Evolutionary conservation across 2,113 vertebrate species (phyloP).

Genomic region (Malaclemys terrapin): DNA sequence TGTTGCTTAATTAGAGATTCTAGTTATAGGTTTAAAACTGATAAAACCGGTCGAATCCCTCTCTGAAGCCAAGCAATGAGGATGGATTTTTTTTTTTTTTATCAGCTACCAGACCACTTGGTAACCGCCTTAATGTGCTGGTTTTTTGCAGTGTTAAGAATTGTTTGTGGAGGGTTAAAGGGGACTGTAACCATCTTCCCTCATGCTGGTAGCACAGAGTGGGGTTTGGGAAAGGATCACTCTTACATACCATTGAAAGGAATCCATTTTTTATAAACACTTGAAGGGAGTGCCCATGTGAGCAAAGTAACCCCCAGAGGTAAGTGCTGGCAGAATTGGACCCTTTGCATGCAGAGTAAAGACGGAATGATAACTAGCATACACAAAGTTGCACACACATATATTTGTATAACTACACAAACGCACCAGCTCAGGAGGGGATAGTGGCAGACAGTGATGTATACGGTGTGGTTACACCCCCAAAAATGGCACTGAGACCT

Average conservation of each 20-base stretch:
- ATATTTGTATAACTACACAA: neutral
- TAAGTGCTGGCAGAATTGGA: neutral
- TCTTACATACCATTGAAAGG: neutral
- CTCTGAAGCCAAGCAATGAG: neutral
- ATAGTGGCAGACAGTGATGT: neutral
- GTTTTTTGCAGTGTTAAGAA: neutral
- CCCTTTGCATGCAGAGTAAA: neutral
- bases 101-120: neutral
- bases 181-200: neutral
- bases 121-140: neutral
- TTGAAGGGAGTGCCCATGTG: neutral
- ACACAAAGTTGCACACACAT: neutral
- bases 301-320: neutral
- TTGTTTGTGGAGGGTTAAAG: neutral
- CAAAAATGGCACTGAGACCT: neutral
- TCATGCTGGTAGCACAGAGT: neutral
- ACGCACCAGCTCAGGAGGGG: neutral
- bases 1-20: neutral
- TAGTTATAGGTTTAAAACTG: neutral
- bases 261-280: fast-evolving
- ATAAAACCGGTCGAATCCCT: neutral
- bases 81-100: fast-evolving
- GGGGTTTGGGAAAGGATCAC: neutral
- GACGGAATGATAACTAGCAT: too few relatives aligned
- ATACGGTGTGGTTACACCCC: neutral